Evolutionary conservation across 2,797 vertebrate species (phyloP), one percentile per base, ranked within the genome.

Genomic region (Malurus splendens): DNA sequence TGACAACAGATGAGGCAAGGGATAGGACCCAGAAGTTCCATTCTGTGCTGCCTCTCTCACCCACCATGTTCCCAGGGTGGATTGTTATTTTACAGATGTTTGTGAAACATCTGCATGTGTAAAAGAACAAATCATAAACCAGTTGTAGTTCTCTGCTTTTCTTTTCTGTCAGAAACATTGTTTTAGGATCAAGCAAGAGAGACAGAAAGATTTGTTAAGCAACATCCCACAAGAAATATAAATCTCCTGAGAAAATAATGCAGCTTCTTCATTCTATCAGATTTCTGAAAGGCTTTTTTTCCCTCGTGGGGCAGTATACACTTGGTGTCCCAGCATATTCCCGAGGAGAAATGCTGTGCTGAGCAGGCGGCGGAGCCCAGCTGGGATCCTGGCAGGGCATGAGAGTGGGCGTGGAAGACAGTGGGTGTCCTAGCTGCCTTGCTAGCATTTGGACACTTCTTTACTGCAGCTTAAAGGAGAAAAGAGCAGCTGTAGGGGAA

Each of bases 181-280:
- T 90, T 93, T 87, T 79, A 66, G 60, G 67, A 78, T 38, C 39
- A 76, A 73, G 60, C 32, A 92, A 87, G 33, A 87, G 41, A 72
- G 66, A 87, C 82, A 86, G 79, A 94, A 92, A 86, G 70, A 89
- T 86, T 70, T 89, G 45, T 91, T 92, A 89, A 75, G 82, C 82
- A 92, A 92, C 61, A 72, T 87, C 90, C 89, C 89, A 85, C 0
- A 5, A 91, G 79, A 56, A 81, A 66, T 78, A 89, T 94, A 93
- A 92, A 95, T 95, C 90, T 91, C 84, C 44, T 45, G 72, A 94
- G 87, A 92, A 91, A 89, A 94, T 91, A 93, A 83, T 92, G 45
- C 11, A 7, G 56, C 79, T 81, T 66, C 76, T 89, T 87, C 82
- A 48, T 78, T 80, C 77, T 78, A 44, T 86, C 79, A 85, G 82